Evolutionary conservation across 2,888 invertebrate species (phyloP).

Genomic region (Crematogaster levior): DNA sequence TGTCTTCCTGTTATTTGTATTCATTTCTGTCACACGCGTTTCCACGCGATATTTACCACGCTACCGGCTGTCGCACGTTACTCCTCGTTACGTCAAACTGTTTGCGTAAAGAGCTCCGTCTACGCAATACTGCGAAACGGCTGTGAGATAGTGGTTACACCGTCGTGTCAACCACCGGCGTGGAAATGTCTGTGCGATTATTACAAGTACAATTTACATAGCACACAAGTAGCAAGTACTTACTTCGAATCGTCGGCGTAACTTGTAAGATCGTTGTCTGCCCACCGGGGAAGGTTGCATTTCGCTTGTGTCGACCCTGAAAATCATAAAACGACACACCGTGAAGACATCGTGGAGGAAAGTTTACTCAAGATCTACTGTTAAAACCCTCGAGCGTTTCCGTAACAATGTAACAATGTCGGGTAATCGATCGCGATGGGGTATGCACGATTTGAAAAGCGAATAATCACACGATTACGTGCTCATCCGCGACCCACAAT

Average conservation of each 20-base stretch:
- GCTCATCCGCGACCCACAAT: constrained; percentile 5
- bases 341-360: background rate
- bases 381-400: background rate
- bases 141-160: constrained; percentile 22
- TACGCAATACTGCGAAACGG: constrained; percentile 10
- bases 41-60: constrained; percentile 6
- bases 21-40: constrained; percentile 15
- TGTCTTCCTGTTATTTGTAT: constrained; percentile 15
- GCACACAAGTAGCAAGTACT: constrained; percentile 77
- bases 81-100: constrained; percentile 20
- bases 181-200: constrained; percentile 16
- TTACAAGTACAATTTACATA: constrained; percentile 33
- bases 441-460: constrained; percentile 7
- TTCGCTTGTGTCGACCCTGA: constrained; percentile 92
- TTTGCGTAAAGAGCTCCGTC: constrained; percentile 18
- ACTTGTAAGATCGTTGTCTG: constrained; percentile 89
- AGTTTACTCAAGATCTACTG: constrained; percentile 8
- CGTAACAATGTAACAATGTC: background rate
- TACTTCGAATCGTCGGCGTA: constrained; percentile 88
- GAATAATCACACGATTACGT: constrained; percentile 14
- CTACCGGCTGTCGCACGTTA: constrained; percentile 14
- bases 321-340: constrained; percentile 48
- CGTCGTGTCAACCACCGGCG: constrained; percentile 15
- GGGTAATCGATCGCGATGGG: constrained; percentile 26
- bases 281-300: constrained; percentile 92